Evolutionary conservation across 2,888 invertebrate species (phyloP), one percentile per base, ranked within the genome.

Genomic region (Microctonus aethiopoides): DNA sequence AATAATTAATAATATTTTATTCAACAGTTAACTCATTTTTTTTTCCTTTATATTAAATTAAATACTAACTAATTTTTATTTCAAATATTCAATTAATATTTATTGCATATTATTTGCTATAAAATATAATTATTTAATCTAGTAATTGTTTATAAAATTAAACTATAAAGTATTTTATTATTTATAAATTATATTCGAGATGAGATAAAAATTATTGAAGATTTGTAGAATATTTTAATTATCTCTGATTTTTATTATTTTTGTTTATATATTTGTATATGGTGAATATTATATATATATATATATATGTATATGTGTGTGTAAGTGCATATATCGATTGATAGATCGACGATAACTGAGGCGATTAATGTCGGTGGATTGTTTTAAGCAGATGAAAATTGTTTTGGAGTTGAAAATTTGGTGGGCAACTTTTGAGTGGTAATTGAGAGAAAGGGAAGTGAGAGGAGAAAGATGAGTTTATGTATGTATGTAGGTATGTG

Each of bases 401-500:
- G 62, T 41, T 68, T 22, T 39, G 32, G 13, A 63, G 54, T 56
- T 56, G 65, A 56, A 56, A 65, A 65, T 65, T 51, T 52, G 52
- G 65, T 54, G 52, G 65, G 72, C 77, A 82, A 81, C 79, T 83
- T 83, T 83, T 82, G 80, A 82, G 79, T 76, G 74, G 75, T 73
- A 74, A 77, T 65, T 46, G 70, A 73, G 73, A 69, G 57, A n/a
- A 51, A 69, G 64, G 51, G 63, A 57, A 39, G 52, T 68, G 67
- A 51, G 29, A 52, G 20, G 24, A 24, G 16, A 24, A 22, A 62
- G 57, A 67, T 52, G 36, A 62, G 10, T 36, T 52, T 13, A 65
- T 65, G 54, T 54, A 39, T 52, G 36, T 22, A 36, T 52, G 36
- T 22, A 36, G 52, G n/a, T 51, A 26, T 32, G 26, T 24, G 32